Percentiles rank a stretch among this genome's conserved stretches.
Evolutionary conservation across 2,113 vertebrate genomes (phyloP).

Genomic region (Dipodomys merriami): DNA sequence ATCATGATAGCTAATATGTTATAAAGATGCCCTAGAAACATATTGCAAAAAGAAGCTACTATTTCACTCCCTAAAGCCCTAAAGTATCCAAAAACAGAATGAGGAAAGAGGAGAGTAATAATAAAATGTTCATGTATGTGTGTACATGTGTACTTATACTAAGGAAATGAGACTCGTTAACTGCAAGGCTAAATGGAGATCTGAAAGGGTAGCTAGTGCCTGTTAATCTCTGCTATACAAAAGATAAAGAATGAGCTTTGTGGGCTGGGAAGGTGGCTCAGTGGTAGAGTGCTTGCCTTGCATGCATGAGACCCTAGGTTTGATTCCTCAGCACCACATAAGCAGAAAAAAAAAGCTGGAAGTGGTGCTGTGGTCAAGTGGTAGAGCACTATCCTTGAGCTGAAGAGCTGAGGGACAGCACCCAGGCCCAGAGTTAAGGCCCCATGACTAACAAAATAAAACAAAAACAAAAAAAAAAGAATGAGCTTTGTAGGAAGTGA

Average conservation of each 20-base stretch:
- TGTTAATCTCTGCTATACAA: background rate
- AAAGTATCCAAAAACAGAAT: slow-evolving; percentile 37
- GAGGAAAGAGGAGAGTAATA: background rate
- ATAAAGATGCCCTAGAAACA: slow-evolving; percentile 1
- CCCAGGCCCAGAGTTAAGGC: no score
- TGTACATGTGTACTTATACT: background rate
- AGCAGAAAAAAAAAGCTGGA: no score
- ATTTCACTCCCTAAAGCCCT: background rate
- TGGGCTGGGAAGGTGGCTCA: background rate
- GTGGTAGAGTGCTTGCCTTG: no score
- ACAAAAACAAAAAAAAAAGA: no score
- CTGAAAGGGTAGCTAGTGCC: background rate
- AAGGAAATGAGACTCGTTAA: slow-evolving; percentile 27
- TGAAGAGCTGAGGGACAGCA: no score
- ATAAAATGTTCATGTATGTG: background rate
- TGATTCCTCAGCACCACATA: no score
- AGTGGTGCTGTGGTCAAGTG: no score
- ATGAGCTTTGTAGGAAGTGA: background rate
- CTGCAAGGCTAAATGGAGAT: background rate
- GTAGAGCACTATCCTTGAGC: no score
- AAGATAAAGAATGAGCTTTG: background rate
- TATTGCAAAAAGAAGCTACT: slow-evolving; percentile 11
- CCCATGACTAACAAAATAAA: no score
- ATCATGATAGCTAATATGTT: slow-evolving; percentile 6
- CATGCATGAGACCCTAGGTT: no score